Conservation (phyloP, 2,888 invertebrate genomes). For the Furcula furcula region DNA sequence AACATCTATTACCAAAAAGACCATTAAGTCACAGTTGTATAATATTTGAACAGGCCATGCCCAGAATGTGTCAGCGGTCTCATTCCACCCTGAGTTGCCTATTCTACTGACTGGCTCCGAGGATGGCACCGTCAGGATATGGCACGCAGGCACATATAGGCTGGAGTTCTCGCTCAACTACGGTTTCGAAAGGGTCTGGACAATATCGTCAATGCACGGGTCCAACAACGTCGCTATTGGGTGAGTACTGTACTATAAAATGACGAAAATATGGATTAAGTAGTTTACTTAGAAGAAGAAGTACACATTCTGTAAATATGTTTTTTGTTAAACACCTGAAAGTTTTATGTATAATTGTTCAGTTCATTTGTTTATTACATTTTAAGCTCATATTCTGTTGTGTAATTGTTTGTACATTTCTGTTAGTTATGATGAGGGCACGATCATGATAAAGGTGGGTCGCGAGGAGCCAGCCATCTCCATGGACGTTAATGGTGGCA, state of each 20-base stretch:
- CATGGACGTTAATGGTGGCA: slow-evolving; percentile 99
- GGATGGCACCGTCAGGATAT: slow-evolving; percentile 98
- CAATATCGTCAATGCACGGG: slow-evolving; percentile 95
- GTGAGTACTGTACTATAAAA: slow-evolving; percentile 49
- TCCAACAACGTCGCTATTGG: slow-evolving; percentile 98
- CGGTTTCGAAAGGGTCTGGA: slow-evolving; percentile 99
- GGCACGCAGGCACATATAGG: slow-evolving; percentile 99
- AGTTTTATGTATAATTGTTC: too few relatives aligned
- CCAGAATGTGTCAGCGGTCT: slow-evolving; percentile 97
- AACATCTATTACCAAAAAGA: too few relatives aligned
- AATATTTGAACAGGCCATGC: slow-evolving; percentile 88
- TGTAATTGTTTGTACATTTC: too few relatives aligned
- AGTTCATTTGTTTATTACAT: too few relatives aligned
- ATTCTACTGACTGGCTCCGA: slow-evolving; percentile 98
- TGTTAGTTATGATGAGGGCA: slow-evolving; percentile 94
- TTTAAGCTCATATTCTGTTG: too few relatives aligned
- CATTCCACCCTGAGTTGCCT: slow-evolving; percentile 99
- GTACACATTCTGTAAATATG: too few relatives aligned
- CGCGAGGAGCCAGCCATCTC: slow-evolving; percentile 99
- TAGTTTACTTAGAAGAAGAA: too few relatives aligned
- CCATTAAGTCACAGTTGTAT: too few relatives aligned
- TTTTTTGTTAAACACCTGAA: too few relatives aligned
- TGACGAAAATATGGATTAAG: too few relatives aligned
- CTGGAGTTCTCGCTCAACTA: slow-evolving; percentile 98
- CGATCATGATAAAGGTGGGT: slow-evolving; percentile 97